Conservation (phyloP, 2,797 vertebrate genomes). For the Bothrops alternatus region DNA sequence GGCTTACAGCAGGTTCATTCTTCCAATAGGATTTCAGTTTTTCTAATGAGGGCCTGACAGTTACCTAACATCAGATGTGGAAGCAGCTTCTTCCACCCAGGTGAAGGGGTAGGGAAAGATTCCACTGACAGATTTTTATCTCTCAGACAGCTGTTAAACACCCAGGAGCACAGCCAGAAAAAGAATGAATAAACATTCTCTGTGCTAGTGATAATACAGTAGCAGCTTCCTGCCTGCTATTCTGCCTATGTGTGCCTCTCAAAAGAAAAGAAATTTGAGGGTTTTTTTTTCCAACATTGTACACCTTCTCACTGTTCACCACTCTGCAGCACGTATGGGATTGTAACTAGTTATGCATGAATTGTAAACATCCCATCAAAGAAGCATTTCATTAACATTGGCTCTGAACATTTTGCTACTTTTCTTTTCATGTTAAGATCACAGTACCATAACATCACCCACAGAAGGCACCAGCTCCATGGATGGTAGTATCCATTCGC, state of each 20-base stretch:
- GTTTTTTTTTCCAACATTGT: neutral
- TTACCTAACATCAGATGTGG: neutral
- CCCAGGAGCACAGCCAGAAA: neutral
- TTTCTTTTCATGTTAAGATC: neutral
- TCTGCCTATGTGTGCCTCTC: neutral
- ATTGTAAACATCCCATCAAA: neutral
- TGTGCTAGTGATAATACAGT: neutral
- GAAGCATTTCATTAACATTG: neutral
- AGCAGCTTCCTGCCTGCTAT: neutral
- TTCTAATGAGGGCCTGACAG: neutral
- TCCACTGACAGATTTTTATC: neutral
- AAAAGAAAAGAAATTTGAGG: neutral
- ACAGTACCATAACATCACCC: neutral
- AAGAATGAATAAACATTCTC: neutral
- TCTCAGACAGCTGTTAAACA: neutral
- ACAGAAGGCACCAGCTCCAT: neutral
- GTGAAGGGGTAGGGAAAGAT: neutral
- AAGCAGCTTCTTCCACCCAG: neutral
- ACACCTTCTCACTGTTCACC: neutral
- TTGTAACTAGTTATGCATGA: neutral
- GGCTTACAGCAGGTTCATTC: neutral
- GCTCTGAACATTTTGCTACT: neutral
- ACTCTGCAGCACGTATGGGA: neutral
- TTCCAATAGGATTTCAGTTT: neutral
- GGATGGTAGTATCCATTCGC: neutral